Evolutionary conservation across 2,888 invertebrate genomes (phyloP).

Genomic region (Caenorhabditis uteleia): DNA sequence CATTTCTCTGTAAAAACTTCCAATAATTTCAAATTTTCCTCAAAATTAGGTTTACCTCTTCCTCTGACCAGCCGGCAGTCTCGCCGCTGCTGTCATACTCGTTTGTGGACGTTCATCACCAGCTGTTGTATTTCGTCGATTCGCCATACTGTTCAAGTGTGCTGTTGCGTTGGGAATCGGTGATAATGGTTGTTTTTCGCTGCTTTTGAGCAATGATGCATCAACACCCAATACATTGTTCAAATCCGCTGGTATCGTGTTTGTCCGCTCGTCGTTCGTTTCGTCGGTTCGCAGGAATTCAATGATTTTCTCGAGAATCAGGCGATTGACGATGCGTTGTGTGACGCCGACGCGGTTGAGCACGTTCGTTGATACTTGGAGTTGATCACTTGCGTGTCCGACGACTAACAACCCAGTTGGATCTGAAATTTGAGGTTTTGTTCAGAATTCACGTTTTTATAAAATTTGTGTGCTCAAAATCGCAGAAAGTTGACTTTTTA

Average conservation of each 20-base stretch:
- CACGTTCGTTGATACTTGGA: constrained; percentile 43
- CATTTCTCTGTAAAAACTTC: too few relatives aligned
- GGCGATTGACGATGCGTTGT: constrained; percentile 50
- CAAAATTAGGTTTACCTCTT: too few relatives aligned
- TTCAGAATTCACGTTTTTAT: background rate
- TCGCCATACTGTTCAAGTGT: too few relatives aligned
- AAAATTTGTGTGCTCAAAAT: too few relatives aligned
- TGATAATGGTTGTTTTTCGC: background rate
- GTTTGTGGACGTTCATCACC: background rate
- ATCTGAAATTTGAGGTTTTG: constrained; percentile 22
- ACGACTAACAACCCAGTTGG: constrained; percentile 54
- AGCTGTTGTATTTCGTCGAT: background rate
- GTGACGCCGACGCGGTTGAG: constrained; percentile 50
- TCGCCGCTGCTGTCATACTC: background rate
- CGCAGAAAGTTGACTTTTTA: too few relatives aligned
- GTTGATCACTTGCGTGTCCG: constrained; percentile 49
- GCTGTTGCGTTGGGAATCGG: background rate
- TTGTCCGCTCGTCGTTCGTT: constrained; percentile 16
- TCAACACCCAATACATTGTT: constrained; percentile 45
- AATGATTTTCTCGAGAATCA: constrained; percentile 53
- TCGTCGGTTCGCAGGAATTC: constrained; percentile 50
- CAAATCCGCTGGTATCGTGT: constrained; percentile 32
- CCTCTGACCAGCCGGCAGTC: too few relatives aligned
- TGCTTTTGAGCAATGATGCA: constrained; percentile 5
- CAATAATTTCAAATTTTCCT: too few relatives aligned